Evolutionary conservation across 37 sponge, comb jelly and placozoan species (phyloP), one percentile per base, ranked within the genome.

Genomic region (Agelas oroides): DNA sequence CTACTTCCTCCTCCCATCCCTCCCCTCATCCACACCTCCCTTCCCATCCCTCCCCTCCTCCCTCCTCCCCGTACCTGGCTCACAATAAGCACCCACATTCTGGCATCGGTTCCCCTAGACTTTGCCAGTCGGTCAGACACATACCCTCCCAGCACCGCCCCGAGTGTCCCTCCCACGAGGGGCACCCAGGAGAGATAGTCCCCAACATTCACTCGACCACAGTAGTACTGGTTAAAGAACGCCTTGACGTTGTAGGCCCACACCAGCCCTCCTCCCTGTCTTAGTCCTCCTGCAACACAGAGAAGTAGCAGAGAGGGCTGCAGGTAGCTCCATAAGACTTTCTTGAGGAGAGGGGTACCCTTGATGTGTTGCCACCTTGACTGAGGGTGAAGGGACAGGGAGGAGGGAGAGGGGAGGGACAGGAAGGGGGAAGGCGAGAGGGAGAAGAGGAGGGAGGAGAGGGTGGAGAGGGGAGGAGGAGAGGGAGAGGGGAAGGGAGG

Each of bases 231-330:
- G 0, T 25, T 59, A 66, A 88, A 81, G 73, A 71, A 91, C 0
- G 85, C 20, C 82, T 94, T 87, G 65, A 77, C 92, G 65, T 94
- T 94, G 84, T 88, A 94, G 40, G 89, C 85, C 91, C 92, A 91
- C 34, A 91, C 92, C 65, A 86, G 78, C 16, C 92, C 92, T 18
- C 84, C 95, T 31, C 89, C 95, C 59, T 87, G 81, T 2, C 95
- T 54, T 5, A 91, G 56, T 1, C 92, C 88, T 27, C 91, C 95
- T 21, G 92, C 95, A 34, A 94, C 21, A 72, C 91, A 88, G 73
- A 94, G 71, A 0, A 79, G 35, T 18, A 94, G 73, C 52, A 94
- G 79, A 11, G 92, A 40, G 1, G 88, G 85, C 28, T 83, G 60
- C 39, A 86, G 20, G 54, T 73, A 88, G 56, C 23, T 73, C 30